These are phyloP conservation scores for Troides aeacus DNA, from an alignment of 2,888 invertebrate genomes.

Conservation along the genomic window DNA sequence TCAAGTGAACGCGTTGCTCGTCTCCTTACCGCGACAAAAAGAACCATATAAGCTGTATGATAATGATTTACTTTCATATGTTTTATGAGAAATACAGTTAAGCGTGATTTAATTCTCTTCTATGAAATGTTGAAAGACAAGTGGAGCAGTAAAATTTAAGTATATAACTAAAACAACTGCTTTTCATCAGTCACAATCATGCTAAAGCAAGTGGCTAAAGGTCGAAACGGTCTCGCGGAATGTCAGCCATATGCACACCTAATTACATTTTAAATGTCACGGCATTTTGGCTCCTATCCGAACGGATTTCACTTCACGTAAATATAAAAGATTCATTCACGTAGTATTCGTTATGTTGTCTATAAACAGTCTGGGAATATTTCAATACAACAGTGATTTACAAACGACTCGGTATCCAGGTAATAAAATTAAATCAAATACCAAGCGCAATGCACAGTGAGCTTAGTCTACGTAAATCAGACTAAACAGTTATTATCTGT, in stretches of 20 bases:
- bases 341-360: background rate
- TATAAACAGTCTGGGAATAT: background rate
- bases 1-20: too few relatives aligned
- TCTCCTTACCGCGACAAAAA: too few relatives aligned
- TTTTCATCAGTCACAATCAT: constrained; percentile 14
- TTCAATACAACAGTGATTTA: background rate
- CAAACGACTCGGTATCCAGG: too few relatives aligned
- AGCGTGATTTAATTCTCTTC: background rate
- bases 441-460: too few relatives aligned
- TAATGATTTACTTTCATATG: background rate
- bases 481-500: too few relatives aligned
- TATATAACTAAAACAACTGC: constrained; percentile 8
- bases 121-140: background rate
- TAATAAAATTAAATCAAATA: too few relatives aligned
- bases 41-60: background rate
- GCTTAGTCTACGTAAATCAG: too few relatives aligned
- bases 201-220: constrained; percentile 18
- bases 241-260: constrained; percentile 27
- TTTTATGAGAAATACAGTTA: background rate
- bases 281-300: constrained; percentile 27
- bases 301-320: constrained; percentile 18
- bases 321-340: constrained; percentile 15
- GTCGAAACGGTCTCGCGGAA: constrained; percentile 22
- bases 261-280: constrained; percentile 30
- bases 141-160: background rate